phyloP scores from a whole-genome alignment of 2,113 vertebrate species.

The Lagopus muta region DNA sequence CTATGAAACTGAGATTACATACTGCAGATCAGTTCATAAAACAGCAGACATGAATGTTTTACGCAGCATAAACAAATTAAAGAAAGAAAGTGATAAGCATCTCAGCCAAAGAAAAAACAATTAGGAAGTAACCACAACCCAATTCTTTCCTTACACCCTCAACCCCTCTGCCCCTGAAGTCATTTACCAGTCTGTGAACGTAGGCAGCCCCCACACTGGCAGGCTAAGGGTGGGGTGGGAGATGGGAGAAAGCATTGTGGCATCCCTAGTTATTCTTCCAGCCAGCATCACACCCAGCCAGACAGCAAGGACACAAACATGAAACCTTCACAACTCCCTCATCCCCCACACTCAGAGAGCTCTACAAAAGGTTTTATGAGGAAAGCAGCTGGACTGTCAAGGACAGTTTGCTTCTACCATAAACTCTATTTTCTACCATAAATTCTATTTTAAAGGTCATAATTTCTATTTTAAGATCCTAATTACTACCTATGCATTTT shows the following conservation, averaged over 20 bases:
- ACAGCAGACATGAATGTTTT: fast-evolving
- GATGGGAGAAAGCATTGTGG: neutral
- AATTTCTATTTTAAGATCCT: neutral
- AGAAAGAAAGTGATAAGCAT: neutral
- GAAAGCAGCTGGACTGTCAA: neutral
- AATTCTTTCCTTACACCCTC: neutral
- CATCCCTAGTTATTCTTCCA: neutral
- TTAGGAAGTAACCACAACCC: neutral
- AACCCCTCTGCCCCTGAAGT: neutral
- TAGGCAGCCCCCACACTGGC: fast-evolving
- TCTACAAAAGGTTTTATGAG: neutral
- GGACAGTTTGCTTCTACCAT: neutral
- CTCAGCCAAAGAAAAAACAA: fast-evolving
- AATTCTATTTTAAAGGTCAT: neutral
- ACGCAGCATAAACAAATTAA: neutral
- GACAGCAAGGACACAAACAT: neutral
- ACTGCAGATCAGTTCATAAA: fast-evolving
- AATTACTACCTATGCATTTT: neutral
- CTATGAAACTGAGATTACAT: neutral
- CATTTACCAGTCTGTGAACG: fast-evolving
- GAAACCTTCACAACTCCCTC: neutral
- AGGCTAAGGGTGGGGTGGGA: neutral
- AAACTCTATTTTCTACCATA: neutral
- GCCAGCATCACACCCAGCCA: neutral
- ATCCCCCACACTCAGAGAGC: neutral